phyloP scores from a whole-genome alignment of 2,888 invertebrate genomes.

The Volucella bombylans region DNA sequence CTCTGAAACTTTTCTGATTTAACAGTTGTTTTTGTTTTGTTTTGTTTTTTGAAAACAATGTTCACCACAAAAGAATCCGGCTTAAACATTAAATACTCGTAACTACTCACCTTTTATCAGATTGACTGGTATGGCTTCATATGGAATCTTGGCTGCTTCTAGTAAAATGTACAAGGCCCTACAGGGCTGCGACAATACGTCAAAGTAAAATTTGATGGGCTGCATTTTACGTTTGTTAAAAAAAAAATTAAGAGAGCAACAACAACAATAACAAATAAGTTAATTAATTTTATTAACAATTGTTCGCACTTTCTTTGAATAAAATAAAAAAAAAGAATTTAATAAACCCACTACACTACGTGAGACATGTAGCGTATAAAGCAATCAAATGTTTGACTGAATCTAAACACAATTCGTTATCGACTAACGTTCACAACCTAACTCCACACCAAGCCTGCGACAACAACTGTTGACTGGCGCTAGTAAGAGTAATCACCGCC shows the following conservation, averaged over 20 bases:
- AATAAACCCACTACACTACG: conserved; percentile 4
- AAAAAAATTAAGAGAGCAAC: too few species aligned
- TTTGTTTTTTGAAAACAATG: too few species aligned
- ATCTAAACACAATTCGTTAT: conserved; percentile 64
- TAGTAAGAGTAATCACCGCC: conserved; percentile 16
- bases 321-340: conserved; percentile 16
- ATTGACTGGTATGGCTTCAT: conserved; percentile 85
- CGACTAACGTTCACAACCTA: conserved; percentile 62
- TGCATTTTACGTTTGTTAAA: conserved; percentile 77
- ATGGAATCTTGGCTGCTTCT: conserved; percentile 86
- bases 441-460: conserved; percentile 39
- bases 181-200: conserved; percentile 90
- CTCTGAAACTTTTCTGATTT: too few species aligned
- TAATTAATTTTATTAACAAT: conserved; percentile 11
- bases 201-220: conserved; percentile 87
- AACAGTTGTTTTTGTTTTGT: too few species aligned
- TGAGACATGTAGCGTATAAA: conserved; percentile 18
- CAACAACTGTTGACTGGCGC: conserved; percentile 42
- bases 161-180: conserved; percentile 89
- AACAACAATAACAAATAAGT: not conserved
- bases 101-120: conserved; percentile 85
- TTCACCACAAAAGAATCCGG: too few species aligned
- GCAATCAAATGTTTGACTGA: conserved; percentile 37
- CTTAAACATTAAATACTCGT: not conserved
- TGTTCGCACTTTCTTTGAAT: conserved; percentile 33